These are phyloP conservation scores for Leptopilina myrica DNA, from an alignment of 2,888 invertebrate genomes.

Conservation along the genomic window DNA sequence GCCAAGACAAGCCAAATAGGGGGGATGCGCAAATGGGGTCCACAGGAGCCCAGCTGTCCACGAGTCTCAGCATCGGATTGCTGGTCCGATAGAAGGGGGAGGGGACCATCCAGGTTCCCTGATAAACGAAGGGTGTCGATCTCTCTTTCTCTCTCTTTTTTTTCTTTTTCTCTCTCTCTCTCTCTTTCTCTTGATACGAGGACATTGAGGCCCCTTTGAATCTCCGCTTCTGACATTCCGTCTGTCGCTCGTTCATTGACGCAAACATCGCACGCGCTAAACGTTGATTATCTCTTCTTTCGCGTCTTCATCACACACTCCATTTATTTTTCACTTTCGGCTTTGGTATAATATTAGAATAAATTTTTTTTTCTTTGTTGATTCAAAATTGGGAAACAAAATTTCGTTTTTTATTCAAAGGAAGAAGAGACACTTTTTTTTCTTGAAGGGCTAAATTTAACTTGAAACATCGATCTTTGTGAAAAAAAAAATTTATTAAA, in stretches of 20 bases:
- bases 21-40: conserved; percentile 54
- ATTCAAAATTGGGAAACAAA: too few species aligned
- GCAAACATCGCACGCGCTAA: conserved; percentile 37
- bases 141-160: neutral
- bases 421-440: too few species aligned
- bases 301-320: conserved; percentile 28
- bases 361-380: too few species aligned
- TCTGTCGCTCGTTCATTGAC: conserved; percentile 31
- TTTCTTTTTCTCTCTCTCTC: too few species aligned
- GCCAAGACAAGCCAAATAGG: conserved; percentile 42
- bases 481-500: too few species aligned
- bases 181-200: conserved; percentile 23
- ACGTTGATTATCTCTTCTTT: conserved; percentile 37
- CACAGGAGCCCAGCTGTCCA: conserved; percentile 61
- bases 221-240: conserved; percentile 39
- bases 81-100: neutral
- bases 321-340: neutral
- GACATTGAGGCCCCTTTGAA: conserved; percentile 39
- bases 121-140: conserved; percentile 41
- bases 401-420: too few species aligned
- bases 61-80: conserved; percentile 48
- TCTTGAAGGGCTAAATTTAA: too few species aligned
- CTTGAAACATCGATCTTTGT: too few species aligned
- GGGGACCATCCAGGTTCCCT: conserved; percentile 36
- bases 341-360: too few species aligned